Conservation (phyloP, 2,888 invertebrate species). For the Eucera pruinosa region DNA sequence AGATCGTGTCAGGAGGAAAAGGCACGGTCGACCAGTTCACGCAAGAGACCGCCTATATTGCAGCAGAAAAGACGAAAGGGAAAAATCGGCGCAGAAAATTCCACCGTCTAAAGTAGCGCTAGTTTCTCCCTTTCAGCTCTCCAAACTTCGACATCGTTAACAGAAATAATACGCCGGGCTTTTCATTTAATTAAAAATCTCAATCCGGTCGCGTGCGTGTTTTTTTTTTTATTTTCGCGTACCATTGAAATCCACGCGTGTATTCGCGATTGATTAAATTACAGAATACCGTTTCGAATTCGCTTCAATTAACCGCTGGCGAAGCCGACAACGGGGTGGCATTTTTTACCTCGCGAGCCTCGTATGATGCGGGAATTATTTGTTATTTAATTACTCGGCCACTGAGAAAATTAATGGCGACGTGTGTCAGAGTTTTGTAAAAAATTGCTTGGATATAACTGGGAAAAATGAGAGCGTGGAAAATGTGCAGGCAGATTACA, state of each 20-base stretch:
- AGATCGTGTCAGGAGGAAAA: constrained; percentile 29
- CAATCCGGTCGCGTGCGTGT: no score
- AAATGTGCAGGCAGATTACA: neutral
- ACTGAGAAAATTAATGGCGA: neutral
- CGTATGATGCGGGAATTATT: no score
- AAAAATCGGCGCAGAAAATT: constrained; percentile 30
- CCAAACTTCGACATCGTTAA: neutral
- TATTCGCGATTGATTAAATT: neutral
- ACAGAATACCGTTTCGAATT: neutral
- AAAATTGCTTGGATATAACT: neutral
- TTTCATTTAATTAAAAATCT: constrained; percentile 13
- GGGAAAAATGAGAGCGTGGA: neutral
- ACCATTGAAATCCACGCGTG: no score
- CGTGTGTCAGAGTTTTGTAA: no score
- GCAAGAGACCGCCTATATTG: constrained; percentile 33
- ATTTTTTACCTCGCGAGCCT: no score
- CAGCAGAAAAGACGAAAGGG: constrained; percentile 33
- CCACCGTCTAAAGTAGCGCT: neutral
- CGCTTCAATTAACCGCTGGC: no score
- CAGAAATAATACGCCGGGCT: neutral
- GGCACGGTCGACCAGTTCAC: constrained; percentile 22
- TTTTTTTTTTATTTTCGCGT: neutral
- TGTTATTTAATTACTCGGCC: neutral
- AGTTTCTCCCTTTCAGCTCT: constrained; percentile 6
- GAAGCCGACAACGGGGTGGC: no score